Percentiles rank a stretch among this genome's conserved stretches.
Conservation (phyloP, 1,140 invertebrate genomes). For the Euwallacea similis region DNA sequence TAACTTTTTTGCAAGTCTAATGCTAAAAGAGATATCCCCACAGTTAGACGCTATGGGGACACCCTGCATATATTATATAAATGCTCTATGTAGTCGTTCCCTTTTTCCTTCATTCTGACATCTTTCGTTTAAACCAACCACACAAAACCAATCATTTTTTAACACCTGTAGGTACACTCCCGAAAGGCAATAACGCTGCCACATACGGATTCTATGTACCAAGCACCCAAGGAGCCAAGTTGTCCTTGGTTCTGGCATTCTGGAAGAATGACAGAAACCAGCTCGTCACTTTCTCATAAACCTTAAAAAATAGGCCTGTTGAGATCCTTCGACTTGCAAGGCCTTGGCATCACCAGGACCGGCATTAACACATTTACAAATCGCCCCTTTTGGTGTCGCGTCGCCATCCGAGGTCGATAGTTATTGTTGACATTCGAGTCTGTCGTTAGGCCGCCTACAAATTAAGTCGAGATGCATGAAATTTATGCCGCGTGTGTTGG, state of each 20-base stretch:
- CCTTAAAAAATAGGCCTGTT: slow-evolving; percentile 18
- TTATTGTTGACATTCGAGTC: slow-evolving; percentile 44
- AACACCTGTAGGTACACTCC: background rate
- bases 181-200: slow-evolving; percentile 6
- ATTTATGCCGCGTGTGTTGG: too few relatives aligned
- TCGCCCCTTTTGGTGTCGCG: slow-evolving; percentile 2
- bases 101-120: slow-evolving; percentile 26
- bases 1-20: too few relatives aligned
- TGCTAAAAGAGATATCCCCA: too few relatives aligned
- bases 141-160: slow-evolving; percentile 14
- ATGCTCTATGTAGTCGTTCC: too few relatives aligned
- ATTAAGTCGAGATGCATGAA: background rate
- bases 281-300: slow-evolving; percentile 18
- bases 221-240: slow-evolving; percentile 30
- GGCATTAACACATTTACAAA: background rate
- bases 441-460: slow-evolving; percentile 44
- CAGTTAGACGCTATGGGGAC: too few relatives aligned
- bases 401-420: slow-evolving; percentile 34
- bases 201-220: slow-evolving; percentile 28
- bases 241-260: slow-evolving; percentile 15
- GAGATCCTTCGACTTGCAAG: slow-evolving; percentile 22
- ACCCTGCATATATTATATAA: too few relatives aligned
- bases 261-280: slow-evolving; percentile 39
- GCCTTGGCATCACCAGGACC: slow-evolving; percentile 16
- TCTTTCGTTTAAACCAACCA: slow-evolving; percentile 20